phyloP scores from a whole-genome alignment of 1,140 invertebrate genomes.

The Pogonognathellus flavescens region DNA sequence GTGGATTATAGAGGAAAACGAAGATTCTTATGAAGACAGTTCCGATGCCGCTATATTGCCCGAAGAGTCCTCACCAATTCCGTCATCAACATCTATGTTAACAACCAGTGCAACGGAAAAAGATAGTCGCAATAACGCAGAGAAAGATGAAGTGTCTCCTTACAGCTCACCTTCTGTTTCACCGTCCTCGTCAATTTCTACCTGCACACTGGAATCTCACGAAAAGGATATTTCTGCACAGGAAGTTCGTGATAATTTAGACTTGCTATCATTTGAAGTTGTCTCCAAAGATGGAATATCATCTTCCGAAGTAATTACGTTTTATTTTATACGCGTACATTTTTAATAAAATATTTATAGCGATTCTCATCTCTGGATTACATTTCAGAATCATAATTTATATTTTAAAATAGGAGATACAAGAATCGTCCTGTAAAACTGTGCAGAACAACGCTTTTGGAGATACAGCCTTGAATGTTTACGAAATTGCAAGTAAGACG shows the following conservation, averaged over 20 bases:
- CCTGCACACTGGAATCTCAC: not conserved
- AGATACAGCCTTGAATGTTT: not conserved
- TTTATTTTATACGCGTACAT: not conserved
- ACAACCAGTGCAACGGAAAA: not conserved
- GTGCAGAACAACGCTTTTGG: not conserved
- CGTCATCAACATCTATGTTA: not conserved
- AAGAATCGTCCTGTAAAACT: not conserved
- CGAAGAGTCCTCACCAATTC: not conserved
- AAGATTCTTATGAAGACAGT: not conserved
- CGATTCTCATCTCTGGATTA: too few species aligned
- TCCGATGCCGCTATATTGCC: not conserved
- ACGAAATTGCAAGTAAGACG: not conserved
- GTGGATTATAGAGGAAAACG: not conserved
- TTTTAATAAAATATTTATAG: too few species aligned
- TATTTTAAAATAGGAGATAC: not conserved
- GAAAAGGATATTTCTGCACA: not conserved
- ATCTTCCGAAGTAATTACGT: not conserved
- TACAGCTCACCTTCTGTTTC: not conserved
- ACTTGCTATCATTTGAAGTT: slow-evolving; percentile 25
- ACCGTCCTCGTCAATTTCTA: not conserved
- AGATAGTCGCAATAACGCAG: not conserved
- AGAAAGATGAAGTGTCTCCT: not conserved
- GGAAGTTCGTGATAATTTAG: not conserved
- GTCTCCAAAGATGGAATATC: not conserved
- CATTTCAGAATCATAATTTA: too few species aligned